Conservation (phyloP, 2,113 vertebrate species). For the Anser brachyrhynchus region DNA sequence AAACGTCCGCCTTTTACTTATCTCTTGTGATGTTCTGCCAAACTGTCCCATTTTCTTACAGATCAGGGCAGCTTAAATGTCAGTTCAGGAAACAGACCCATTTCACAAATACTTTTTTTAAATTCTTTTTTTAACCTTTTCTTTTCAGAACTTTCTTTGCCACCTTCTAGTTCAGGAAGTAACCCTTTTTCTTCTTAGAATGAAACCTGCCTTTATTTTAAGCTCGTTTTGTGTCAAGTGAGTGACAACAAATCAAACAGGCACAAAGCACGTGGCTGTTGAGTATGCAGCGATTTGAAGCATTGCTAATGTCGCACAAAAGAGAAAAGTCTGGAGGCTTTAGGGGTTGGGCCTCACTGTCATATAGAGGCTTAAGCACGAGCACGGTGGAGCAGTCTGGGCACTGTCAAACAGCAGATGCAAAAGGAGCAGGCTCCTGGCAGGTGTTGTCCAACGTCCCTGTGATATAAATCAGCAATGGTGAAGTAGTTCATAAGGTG, state of each 20-base stretch:
- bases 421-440: background rate
- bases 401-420: background rate
- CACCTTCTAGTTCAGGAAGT: background rate
- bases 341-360: background rate
- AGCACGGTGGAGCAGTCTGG: background rate
- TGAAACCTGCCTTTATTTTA: background rate
- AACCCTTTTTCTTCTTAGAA: background rate
- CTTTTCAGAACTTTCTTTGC: background rate
- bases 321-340: background rate
- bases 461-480: background rate
- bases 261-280: background rate
- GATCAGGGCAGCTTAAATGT: background rate
- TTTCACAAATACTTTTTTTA: background rate
- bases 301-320: background rate
- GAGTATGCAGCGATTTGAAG: background rate
- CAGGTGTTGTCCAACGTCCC: background rate
- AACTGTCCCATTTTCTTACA: background rate
- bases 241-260: background rate
- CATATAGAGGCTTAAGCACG: background rate
- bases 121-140: background rate
- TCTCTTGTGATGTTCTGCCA: background rate
- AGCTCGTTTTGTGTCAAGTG: background rate
- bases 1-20: background rate
- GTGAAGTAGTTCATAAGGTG: background rate
- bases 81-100: background rate